Conservation (phyloP, 2,888 invertebrate genomes). For the Leucania comma region DNA sequence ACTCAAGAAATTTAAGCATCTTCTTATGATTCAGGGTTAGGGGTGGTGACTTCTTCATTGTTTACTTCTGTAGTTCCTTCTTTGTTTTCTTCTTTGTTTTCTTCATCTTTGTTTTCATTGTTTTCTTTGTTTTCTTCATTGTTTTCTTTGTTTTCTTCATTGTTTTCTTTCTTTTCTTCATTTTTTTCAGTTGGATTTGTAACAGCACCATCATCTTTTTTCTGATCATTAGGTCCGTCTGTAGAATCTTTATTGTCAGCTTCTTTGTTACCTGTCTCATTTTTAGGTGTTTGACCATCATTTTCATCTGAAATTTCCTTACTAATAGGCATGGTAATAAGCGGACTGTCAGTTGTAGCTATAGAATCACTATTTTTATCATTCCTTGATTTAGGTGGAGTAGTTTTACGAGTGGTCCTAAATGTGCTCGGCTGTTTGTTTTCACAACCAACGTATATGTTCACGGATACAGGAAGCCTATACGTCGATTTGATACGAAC, state of each 20-base stretch:
- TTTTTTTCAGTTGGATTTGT: no score
- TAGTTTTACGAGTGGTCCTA: not conserved
- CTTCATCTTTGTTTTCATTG: not conserved
- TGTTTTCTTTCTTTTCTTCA: no score
- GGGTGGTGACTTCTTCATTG: no score
- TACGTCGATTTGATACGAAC: constrained; percentile 75
- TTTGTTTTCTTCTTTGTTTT: not conserved
- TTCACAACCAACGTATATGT: constrained; percentile 81
- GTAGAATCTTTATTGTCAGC: not conserved
- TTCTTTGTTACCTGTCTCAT: not conserved
- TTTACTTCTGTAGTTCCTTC: no score
- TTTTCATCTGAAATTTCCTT: not conserved
- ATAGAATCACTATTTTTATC: not conserved
- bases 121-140: no score
- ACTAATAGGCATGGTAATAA: no score
- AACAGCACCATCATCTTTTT: not conserved
- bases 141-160: no score
- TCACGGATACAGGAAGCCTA: constrained; percentile 79
- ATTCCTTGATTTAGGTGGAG: not conserved
- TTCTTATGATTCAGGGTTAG: no score
- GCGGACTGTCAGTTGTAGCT: not conserved
- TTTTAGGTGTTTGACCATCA: not conserved
- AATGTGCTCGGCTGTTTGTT: constrained; percentile 62
- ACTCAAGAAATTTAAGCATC: not conserved
- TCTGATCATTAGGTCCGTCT: not conserved